Base-by-base conservation (phyloP, 2,113 vertebrate species). In the Mesembrinibis cayennensis region DNA sequence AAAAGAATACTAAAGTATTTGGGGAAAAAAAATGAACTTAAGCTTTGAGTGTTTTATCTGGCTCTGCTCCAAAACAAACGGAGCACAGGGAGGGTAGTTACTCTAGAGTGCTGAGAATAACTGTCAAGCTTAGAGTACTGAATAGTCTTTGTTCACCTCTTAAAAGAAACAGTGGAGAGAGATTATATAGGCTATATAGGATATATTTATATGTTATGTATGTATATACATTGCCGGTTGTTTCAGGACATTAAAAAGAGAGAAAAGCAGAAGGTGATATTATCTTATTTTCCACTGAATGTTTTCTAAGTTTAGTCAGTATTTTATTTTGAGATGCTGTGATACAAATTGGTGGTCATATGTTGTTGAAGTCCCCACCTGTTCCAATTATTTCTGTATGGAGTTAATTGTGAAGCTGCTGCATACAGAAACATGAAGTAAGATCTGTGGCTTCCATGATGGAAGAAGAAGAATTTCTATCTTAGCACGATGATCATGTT, bases 51-150 rank as follows among this genome's bases (percentile, higher is more conserved):
- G 83, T 97, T 98, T 97, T 85, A 45, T 93, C 91, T 97, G 97
- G 98, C 93, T 97, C 66, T 80, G 44, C 49, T 96, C 96, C 96
- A 98, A 97, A 90, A 95, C 63, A 98, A 97, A 97, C 3, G 50
- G 23, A 95, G 59, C 32, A 8, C 36, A 47, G 73, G 69, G 93
- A 97, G 87, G 82, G 79, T 87, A 86, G 74, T 79, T 97, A 73
- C 71, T 91, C 72, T 44, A 26, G 62, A 69, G 93, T 81, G 73
- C 44, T 45, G 67, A 96, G 83, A 96, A 93, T 85, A 97, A 96
- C 82, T 87, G 84, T 95, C 90, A 92, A 45, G 77, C 84, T 96
- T 25, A 22, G 26, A 94, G 81, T 85, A 97, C 89, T 95, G 92
- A 97, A 59, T 90, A n/a, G 42, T 63, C 87, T 97, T 98, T 97